Conservation (phyloP, 1,140 invertebrate genomes). For the Eueides isabella region DNA sequence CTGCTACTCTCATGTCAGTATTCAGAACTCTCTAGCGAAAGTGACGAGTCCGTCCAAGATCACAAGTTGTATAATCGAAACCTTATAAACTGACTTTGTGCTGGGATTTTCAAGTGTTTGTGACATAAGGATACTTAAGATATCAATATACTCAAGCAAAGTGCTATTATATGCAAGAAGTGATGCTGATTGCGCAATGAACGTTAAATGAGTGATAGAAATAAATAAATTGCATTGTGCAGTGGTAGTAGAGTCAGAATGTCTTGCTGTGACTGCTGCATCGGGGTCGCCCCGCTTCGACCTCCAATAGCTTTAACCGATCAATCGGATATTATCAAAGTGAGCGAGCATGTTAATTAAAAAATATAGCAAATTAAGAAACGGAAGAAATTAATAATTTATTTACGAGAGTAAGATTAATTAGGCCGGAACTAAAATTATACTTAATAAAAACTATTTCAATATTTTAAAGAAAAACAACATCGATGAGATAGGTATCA, state of each 20-base stretch:
- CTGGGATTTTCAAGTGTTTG: constrained; percentile 14
- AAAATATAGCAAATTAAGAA: not conserved
- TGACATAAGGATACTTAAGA: constrained; percentile 34
- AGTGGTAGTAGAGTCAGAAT: constrained; percentile 69
- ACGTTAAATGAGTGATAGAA: constrained; percentile 49
- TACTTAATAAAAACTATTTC: not conserved
- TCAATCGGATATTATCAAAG: constrained; percentile 91
- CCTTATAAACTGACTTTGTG: constrained; percentile 10
- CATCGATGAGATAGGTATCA: not conserved
- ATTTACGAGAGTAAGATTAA: too few relatives aligned
- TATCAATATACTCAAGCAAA: not conserved
- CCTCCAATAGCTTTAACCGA: constrained; percentile 88
- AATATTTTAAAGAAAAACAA: not conserved
- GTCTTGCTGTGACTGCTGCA: constrained; percentile 86
- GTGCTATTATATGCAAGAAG: constrained; percentile 35
- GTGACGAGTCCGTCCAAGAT: constrained; percentile 52
- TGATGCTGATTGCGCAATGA: constrained; percentile 50
- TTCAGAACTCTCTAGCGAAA: constrained; percentile 66
- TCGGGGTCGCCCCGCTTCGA: constrained; percentile 85
- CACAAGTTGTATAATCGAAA: constrained; percentile 34
- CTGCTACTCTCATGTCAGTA: constrained; percentile 69
- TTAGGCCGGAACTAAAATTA: too few relatives aligned
- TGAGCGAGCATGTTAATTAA: constrained; percentile 73
- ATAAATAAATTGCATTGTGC: constrained; percentile 47
- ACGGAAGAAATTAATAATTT: not conserved